A percentile compares a stretch with the other conserved stretches of the same genome.
phyloP scores from a whole-genome alignment of 2,113 vertebrate genomes.

The Alouatta palliata region DNA sequence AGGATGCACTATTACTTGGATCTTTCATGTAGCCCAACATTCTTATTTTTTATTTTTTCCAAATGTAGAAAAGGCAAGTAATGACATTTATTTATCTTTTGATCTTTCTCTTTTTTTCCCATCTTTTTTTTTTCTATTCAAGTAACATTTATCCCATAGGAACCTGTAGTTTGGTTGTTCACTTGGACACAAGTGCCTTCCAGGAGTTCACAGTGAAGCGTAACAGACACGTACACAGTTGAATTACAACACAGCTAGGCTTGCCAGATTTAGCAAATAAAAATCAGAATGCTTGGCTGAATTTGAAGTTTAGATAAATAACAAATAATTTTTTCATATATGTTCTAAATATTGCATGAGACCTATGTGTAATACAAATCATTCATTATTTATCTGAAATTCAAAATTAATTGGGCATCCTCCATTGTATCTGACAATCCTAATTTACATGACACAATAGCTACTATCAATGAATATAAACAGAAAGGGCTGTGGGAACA shows the following conservation, averaged over 20 bases:
- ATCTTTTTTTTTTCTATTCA: background rate
- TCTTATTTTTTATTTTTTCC: background rate
- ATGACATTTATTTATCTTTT: background rate
- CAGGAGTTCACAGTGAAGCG: background rate
- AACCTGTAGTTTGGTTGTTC: background rate
- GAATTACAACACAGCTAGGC: background rate
- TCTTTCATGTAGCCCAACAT: background rate
- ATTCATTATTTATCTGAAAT: background rate
- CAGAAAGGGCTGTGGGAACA: background rate
- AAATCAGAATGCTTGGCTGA: background rate
- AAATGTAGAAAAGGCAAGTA: background rate
- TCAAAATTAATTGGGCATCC: background rate
- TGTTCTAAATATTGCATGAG: background rate
- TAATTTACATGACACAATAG: background rate
- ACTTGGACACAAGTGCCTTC: background rate
- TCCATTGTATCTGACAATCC: background rate
- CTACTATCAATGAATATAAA: background rate
- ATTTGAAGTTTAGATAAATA: background rate
- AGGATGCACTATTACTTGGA: background rate
- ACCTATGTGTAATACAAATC: background rate
- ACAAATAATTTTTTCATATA: background rate
- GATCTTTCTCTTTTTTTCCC: background rate
- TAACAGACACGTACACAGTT: background rate
- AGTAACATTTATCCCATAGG: background rate
- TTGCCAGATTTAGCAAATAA: background rate